phyloP scores from a whole-genome alignment of 2,797 vertebrate species.

The Vipera latastei region DNA sequence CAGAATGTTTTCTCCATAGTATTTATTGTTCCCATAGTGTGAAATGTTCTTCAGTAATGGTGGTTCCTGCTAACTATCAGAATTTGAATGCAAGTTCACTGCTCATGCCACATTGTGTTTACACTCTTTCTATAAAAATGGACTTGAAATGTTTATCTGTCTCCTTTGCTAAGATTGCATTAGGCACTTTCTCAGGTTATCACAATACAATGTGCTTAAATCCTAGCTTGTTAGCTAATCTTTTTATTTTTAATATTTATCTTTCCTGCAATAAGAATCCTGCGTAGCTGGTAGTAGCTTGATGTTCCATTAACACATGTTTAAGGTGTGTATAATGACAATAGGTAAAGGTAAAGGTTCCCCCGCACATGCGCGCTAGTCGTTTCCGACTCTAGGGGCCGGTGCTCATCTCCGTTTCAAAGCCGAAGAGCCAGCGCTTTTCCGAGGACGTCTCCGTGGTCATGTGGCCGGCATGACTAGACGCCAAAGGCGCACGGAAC shows the following conservation, averaged over 20 bases:
- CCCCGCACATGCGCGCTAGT: too few relatives aligned
- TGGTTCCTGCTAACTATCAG: not conserved
- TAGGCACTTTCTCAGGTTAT: not conserved
- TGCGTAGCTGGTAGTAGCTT: not conserved
- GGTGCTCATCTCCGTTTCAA: too few relatives aligned
- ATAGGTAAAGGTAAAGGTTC: too few relatives aligned
- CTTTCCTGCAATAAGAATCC: not conserved
- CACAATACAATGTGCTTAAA: not conserved
- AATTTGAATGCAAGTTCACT: not conserved
- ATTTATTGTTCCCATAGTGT: not conserved
- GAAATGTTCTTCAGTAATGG: not conserved
- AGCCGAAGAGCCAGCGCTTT: too few relatives aligned
- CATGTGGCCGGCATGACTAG: too few relatives aligned
- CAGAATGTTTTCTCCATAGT: not conserved
- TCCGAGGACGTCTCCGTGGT: too few relatives aligned
- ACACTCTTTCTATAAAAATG: not conserved
- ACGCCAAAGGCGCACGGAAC: too few relatives aligned
- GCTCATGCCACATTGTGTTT: not conserved
- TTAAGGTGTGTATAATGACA: not conserved
- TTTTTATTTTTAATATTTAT: not conserved
- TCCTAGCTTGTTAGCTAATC: not conserved
- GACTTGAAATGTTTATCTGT: not conserved
- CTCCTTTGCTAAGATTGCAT: not conserved
- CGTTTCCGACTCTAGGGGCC: too few relatives aligned
- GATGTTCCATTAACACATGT: not conserved